A percentile compares a stretch with the other conserved stretches of the same genome.
Evolutionary conservation across 64 coral and sea anemone species (phyloP).

Genomic region (Trachythela sp.): DNA sequence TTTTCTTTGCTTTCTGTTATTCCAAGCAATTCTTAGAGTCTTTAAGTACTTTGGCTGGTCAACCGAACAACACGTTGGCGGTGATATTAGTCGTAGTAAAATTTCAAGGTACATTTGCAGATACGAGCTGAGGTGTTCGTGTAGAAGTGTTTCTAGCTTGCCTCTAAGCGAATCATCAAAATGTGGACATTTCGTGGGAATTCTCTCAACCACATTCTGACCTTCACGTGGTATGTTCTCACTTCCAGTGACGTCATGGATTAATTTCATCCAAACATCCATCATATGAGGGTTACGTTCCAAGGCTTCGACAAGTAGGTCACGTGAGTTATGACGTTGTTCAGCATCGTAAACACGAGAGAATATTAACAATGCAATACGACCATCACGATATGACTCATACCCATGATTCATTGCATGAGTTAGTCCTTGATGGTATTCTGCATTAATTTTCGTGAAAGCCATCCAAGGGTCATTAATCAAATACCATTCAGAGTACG

Average conservation of each 20-base stretch:
- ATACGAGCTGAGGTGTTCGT: not conserved
- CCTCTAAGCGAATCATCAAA: not conserved
- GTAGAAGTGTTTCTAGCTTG: not conserved
- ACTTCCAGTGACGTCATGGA: not conserved
- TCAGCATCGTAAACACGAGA: not conserved
- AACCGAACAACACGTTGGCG: not conserved
- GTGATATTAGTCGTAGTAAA: not conserved
- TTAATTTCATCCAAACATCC: conserved; percentile 16
- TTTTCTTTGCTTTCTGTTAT: not conserved
- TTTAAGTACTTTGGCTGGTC: not conserved
- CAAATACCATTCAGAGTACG: not conserved
- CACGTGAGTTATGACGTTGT: not conserved
- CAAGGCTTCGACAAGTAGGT: not conserved
- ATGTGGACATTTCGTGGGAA: not conserved
- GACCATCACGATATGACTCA: not conserved
- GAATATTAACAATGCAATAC: not conserved
- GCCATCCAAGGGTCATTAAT: not conserved
- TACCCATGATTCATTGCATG: not conserved
- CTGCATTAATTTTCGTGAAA: not conserved
- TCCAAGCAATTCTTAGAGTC: not conserved
- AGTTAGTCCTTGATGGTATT: not conserved
- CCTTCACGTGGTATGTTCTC: not conserved
- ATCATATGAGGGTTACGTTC: conserved; percentile 8
- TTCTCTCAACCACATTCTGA: not conserved
- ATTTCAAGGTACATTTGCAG: conserved; percentile 7